Evolutionary conservation across 2,888 invertebrate species (phyloP), one percentile per base, ranked within the genome.

Genomic region (Eumacrocentrus americanus): DNA sequence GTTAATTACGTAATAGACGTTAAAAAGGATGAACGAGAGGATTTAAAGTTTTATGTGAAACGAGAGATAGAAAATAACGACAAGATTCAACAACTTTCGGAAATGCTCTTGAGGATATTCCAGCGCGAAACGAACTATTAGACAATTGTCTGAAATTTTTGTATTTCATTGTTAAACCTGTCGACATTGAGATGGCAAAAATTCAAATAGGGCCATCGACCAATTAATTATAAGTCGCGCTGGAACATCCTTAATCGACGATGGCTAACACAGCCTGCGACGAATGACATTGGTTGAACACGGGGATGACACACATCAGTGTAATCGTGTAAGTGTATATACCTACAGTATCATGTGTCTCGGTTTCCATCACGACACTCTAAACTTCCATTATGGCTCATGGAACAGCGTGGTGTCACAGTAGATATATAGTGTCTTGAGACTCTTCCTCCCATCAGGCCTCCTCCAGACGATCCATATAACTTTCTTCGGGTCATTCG

Each of bases 311-410:
- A 37, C n/a, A 12, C 4, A 37, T 37, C 3, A 3, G 6, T 37
- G n/a, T 1, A 12, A n/a, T n/a, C 11, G 16, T 2, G 9, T 14
- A 16, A 6, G 18, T 16, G 18, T 6, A 40, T 1, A 16, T 16
- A 40, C n/a, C 2, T 35, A 35, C 9, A 35, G 2, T 29, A 29
- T 9, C n/a, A 7, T 35, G 9, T 6, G 12, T 12, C 11, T 20
- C n/a, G n/a, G 42, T 20, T 5, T 18, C 16, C 9, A 2, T 42
- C 11, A 11, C 3, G 11, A n/a, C 11, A 20, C 42, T 20, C 20
- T 42, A 20, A 42, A 42, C 42, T 42, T 42, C 42, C 42, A 42
- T 42, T 20, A 42, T 42, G 42, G n/a, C 42, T 20, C 42, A 20
- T 18, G 42, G 42, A 20, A 42, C 18, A 42, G 20, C 20, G 20